Evolutionary conservation across 2,888 invertebrate genomes (phyloP), one percentile per base, ranked within the genome.

Genomic region (Rhamphomyia laevipes): DNA sequence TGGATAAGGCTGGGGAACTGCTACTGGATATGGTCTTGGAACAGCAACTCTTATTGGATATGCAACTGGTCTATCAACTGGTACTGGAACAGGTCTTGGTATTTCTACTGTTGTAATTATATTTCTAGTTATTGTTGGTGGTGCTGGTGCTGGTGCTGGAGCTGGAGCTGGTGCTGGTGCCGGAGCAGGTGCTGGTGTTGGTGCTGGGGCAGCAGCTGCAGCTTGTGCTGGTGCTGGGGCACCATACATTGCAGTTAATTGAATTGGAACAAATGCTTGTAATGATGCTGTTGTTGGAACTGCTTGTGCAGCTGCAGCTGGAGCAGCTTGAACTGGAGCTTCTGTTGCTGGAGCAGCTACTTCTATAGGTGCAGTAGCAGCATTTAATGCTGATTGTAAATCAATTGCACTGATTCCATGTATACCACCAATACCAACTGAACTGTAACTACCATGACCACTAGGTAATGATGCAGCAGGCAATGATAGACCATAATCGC

Each of bases 201-300:
- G 18, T 63, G 56, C 50, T 64, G 62, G 40, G 65, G 62, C 65
- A 55, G 71, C 15, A 11, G 43, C n/a, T 16, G 27, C 11, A 7
- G 43, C 15, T 11, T n/a, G 30, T 16, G 33, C 17, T 7, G 27
- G 42, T 27, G 42, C n/a, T 5, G 23, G 27, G 1, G 42, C 13
- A n/a, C n/a, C 18, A 21, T 61, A 68, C 68, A 68, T 68, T 13
- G 67, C 68, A 2, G 67, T 64, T 16, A 67, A 50, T 52, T 68
- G 67, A 18, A 67, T 67, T 46, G 67, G 67, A 21, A 67, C 68
- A 50, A 67, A 63, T 41, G 67, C 67, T 23, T 68, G 67, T 51
- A 67, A 47, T 0, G 68, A 66, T 1, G 68, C 65, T 2, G 69
- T 66, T 1, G 65, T 45, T 3, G 69, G 67, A 1, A 63, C 63